Percentiles rank a stretch among this genome's conserved stretches.
Conservation (phyloP, 2,113 vertebrate genomes). For the Prionailurus bengalensis region DNA sequence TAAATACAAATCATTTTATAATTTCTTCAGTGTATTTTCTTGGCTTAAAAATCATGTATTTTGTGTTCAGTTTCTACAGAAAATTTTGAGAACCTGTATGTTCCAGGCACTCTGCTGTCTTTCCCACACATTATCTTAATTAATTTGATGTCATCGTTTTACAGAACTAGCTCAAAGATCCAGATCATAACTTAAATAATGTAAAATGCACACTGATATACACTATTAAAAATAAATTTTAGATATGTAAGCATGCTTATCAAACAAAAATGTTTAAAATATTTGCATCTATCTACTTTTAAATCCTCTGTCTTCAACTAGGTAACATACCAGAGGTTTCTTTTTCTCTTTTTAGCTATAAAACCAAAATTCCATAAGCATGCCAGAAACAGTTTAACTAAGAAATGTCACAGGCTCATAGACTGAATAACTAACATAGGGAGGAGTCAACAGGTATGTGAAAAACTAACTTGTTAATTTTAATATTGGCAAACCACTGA, state of each 20-base stretch:
- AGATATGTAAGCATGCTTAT: constrained; percentile 29
- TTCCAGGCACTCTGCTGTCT: background rate
- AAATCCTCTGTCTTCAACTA: constrained; percentile 28
- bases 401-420: background rate
- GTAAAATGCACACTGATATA: background rate
- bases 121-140: background rate
- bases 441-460: background rate
- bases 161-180: background rate
- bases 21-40: background rate
- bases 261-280: constrained; percentile 5
- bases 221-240: background rate
- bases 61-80: background rate
- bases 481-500: background rate
- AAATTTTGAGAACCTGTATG: background rate
- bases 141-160: background rate
- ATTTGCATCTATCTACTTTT: background rate
- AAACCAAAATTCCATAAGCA: background rate
- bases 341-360: constrained; percentile 2
- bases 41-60: background rate
- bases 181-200: constrained; percentile 5
- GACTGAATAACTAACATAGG: background rate
- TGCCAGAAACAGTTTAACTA: background rate
- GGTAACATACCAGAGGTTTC: background rate
- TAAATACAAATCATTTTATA: background rate
- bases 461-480: background rate